Base-by-base conservation (phyloP, 2,797 vertebrate genomes). In the Sebastolobus alascanus region DNA sequence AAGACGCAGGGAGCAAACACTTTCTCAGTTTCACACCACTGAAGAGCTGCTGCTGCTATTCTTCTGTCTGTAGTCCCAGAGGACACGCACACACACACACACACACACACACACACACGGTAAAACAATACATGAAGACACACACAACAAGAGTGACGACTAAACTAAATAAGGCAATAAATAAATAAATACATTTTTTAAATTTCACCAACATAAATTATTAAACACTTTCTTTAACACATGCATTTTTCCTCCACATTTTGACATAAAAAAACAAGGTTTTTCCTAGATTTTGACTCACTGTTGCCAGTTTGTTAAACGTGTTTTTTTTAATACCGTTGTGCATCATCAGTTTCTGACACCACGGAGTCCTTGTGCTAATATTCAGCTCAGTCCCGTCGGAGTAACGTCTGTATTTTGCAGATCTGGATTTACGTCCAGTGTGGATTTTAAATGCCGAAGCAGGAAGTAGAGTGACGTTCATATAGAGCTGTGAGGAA, bases 21-120 rank as follows among this genome's bases (percentile, higher is more conserved):
- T 78, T 86, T 90, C 85, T 80, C 82, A 75, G 88, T 84, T 91
- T 93, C 89, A 90, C 90, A 91, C 84, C 83, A 50, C 18, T 66
- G 67, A 31, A 33, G 56, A 85, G 52, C 65, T 31, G 31, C 6
- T 38, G 75, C 55, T 56, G 90, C 89, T 84, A 91, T 90, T 92
- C 90, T 91, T 89, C 88, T 91, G 75, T 38, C 71, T 55, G 18
- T 20, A 77, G 29, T 68, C 90, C 90, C 83, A 14, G 46, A 79
- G 86, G 91, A 75, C 67, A 79, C 56, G 54, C n/a, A n/a, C n/a
- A n/a, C n/a, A n/a, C n/a, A n/a, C n/a, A n/a, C n/a, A n/a, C n/a
- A n/a, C 40, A 63, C 40, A 71, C 60, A 27, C 58, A 43, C 40
- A 69, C 60, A 67, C 43, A 52, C 68, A 35, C 22, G n/a, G 31